phyloP scores from a whole-genome alignment of 2,797 vertebrate genomes.

The Catamblyrhynchus diadema region DNA sequence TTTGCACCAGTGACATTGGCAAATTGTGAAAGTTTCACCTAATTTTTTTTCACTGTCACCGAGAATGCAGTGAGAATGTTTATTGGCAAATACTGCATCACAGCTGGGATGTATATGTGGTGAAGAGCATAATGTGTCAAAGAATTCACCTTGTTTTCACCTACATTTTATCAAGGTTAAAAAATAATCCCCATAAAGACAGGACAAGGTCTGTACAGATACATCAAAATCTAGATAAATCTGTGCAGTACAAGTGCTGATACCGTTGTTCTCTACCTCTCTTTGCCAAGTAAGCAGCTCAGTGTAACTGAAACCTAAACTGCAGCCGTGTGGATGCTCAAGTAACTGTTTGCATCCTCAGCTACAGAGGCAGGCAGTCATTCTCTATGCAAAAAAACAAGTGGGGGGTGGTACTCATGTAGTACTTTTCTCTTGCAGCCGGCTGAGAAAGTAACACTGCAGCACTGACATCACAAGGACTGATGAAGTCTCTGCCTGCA shows the following conservation, averaged over 20 bases:
- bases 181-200: background rate
- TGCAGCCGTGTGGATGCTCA: background rate
- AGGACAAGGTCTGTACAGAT: background rate
- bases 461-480: background rate
- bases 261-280: background rate
- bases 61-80: background rate
- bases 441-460: background rate
- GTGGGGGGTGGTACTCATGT: background rate
- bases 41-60: background rate
- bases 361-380: background rate
- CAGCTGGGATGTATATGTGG: background rate
- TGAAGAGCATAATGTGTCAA: background rate
- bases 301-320: background rate
- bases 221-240: background rate
- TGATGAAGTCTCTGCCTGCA: background rate
- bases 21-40: background rate
- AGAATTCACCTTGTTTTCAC: background rate
- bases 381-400: background rate
- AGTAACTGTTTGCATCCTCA: background rate
- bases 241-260: background rate
- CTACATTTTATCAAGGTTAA: background rate
- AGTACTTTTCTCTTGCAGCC: conserved; percentile 29
- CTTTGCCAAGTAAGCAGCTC: conserved; percentile 28
- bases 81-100: background rate
- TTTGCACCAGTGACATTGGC: background rate